Percentiles rank a stretch among this genome's conserved stretches.
These are phyloP conservation scores for Allophyes oxyacanthae DNA, from an alignment of 2,888 invertebrate species.

Conservation along the genomic window DNA sequence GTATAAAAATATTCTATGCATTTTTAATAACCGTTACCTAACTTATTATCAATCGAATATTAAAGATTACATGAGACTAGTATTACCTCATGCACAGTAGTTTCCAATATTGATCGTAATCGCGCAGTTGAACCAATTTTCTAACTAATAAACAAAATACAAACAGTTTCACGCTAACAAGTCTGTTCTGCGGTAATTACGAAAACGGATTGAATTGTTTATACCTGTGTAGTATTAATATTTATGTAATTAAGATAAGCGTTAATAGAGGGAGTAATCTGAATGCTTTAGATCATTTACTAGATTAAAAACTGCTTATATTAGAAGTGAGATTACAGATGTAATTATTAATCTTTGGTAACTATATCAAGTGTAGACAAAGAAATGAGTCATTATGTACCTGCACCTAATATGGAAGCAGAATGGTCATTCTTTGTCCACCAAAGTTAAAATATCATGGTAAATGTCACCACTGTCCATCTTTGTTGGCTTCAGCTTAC, in stretches of 20 bases:
- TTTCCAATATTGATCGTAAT: conserved; percentile 23
- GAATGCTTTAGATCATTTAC: conserved; percentile 10
- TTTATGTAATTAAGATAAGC: conserved; percentile 33
- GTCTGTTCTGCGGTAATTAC: conserved; percentile 32
- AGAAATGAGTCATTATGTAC: conserved; percentile 10
- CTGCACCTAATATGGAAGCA: conserved; percentile 1
- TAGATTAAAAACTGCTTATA: conserved; percentile 18
- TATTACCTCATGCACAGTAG: conserved; percentile 26
- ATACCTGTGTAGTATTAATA: conserved; percentile 22
- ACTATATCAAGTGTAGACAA: not conserved
- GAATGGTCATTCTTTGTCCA: conserved; percentile 11
- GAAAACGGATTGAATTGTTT: conserved; percentile 24
- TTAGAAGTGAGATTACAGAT: conserved; percentile 12
- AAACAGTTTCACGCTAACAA: conserved; percentile 36
- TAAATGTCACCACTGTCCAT: conserved; percentile 29
- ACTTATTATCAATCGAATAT: conserved; percentile 7
- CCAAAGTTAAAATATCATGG: conserved; percentile 20
- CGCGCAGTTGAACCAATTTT: conserved; percentile 27
- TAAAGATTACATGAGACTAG: conserved; percentile 22
- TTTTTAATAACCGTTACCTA: conserved; percentile 10
- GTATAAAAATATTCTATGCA: not conserved
- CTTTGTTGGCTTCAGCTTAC: conserved; percentile 57
- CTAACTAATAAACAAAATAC: conserved; percentile 29
- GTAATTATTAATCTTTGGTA: not conserved
- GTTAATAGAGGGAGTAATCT: conserved; percentile 12